phyloP scores from a whole-genome alignment of 2,888 invertebrate genomes.

The Ophion ventricosus region DNA sequence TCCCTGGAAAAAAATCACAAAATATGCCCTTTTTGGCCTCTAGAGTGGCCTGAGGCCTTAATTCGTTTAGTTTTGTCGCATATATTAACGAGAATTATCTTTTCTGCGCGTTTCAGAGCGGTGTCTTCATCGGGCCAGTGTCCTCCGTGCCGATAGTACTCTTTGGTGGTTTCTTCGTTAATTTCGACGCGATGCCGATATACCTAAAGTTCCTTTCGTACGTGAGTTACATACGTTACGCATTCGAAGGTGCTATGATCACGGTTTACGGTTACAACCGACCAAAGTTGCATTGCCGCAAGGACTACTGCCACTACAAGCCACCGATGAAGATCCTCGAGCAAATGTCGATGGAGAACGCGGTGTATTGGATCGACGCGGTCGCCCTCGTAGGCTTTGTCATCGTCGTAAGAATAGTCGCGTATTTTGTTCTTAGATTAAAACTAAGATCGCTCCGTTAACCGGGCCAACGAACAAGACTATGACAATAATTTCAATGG shows the following conservation, averaged over 20 bases:
- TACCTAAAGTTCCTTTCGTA: conserved; percentile 96
- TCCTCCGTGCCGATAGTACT: conserved; percentile 95
- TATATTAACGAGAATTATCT: background rate
- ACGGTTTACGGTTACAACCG: conserved; percentile 95
- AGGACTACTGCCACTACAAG: conserved; percentile 93
- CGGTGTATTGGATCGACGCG: conserved; percentile 92
- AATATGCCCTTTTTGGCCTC: too few species aligned
- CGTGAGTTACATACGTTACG: conserved; percentile 95
- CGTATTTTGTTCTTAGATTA: conserved; percentile 93
- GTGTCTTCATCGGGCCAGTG: conserved; percentile 92
- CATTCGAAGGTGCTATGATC: conserved; percentile 96
- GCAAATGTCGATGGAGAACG: conserved; percentile 92
- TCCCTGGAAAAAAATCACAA: too few species aligned
- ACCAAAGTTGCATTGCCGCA: conserved; percentile 91
- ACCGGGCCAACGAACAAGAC: conserved; percentile 56
- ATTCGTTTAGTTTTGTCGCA: background rate
- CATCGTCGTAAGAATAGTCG: conserved; percentile 90
- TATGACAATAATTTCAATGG: conserved; percentile 60
- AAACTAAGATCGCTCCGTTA: conserved; percentile 86
- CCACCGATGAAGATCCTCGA: conserved; percentile 92
- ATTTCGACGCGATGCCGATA: conserved; percentile 94
- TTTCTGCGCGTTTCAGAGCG: conserved; percentile 83
- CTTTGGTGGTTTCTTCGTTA: conserved; percentile 97
- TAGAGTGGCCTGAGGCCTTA: too few species aligned
- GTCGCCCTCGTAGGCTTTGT: conserved; percentile 92